Evolutionary conservation across 2,888 invertebrate species (phyloP), one percentile per base, ranked within the genome.

Genomic region (Caenorhabditis virilis): DNA sequence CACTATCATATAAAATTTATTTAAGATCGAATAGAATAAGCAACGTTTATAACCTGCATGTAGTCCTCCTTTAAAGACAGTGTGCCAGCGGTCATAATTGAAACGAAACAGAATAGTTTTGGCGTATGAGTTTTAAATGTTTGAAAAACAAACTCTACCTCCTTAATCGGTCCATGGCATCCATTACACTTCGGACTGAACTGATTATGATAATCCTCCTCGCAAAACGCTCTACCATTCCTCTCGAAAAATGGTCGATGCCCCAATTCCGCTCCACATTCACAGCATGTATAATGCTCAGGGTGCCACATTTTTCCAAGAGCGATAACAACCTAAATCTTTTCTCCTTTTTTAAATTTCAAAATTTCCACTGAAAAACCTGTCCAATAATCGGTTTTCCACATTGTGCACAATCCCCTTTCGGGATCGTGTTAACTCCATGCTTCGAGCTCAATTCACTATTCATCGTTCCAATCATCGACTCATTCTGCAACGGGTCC

Each of bases 231-330:
- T 83, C 90, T 89, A 54, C 93, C 93, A 78, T 64, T 70, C 58
- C 75, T 88, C 86, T 98, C 97, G 86, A 95, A 98, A 89, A 97
- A 98, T 87, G 95, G 97, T 84, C 93, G 89, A 54, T 95, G 95
- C 64, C 95, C 97, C 83, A 98, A 86, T 85, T 95, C 94, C 84
- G 93, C 92, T 83, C 90, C 91, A 88, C 98, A 98, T 84, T 95
- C 94, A 74, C 91, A 91, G 88, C 98, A 98, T 63, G 91, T 92
- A 86, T 98, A 99, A 86, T 97, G 97, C 87, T 97, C 97, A 45
- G 95, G 95, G 85, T 98, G 97, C 95, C 95, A 98, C 70, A 95
- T 95, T 86, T 93, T 92, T 54, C 95, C 97, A 85, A 98, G 85
- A 20, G 97, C 97, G 69, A 95, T 97, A 84, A 93, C 92, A 78